Percentiles rank a stretch among this genome's conserved stretches.
phyloP scores from a whole-genome alignment of 2,113 vertebrate species.

The Indicator indicator region DNA sequence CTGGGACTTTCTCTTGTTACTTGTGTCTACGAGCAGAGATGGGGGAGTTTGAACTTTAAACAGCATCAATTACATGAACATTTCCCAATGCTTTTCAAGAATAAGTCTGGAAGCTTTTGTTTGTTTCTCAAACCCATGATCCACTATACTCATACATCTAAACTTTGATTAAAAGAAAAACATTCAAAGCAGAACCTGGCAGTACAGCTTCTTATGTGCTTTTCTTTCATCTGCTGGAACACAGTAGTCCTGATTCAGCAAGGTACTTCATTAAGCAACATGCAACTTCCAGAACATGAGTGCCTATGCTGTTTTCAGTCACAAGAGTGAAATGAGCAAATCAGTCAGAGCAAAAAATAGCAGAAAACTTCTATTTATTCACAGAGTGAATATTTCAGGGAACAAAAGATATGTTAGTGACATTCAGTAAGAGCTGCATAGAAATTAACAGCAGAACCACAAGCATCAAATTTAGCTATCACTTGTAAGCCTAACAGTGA shows the following conservation, averaged over 20 bases:
- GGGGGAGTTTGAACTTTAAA: conserved; percentile 53
- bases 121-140: conserved; percentile 24
- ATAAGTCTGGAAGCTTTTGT: conserved; percentile 47
- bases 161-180: conserved; percentile 61
- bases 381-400: conserved; percentile 36
- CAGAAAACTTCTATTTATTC: conserved; percentile 61
- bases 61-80: conserved; percentile 59
- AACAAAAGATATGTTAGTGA: conserved; percentile 57
- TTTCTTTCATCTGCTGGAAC: conserved; percentile 52
- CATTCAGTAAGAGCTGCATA: conserved; percentile 33
- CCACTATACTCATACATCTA: conserved; percentile 48
- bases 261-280: conserved; percentile 60
- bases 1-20: background rate
- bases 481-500: background rate
- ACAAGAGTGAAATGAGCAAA: conserved; percentile 44
- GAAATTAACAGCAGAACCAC: conserved; percentile 44
- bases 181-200: conserved; percentile 63
- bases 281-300: background rate
- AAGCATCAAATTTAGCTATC: background rate
- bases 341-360: conserved; percentile 38
- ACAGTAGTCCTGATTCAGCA: conserved; percentile 54
- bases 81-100: conserved; percentile 63
- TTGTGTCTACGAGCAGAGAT: background rate
- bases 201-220: conserved; percentile 37
- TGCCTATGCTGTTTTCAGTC: background rate